These are phyloP conservation scores for Ophiodon elongatus DNA, from an alignment of 2,113 vertebrate genomes.

Conservation along the genomic window DNA sequence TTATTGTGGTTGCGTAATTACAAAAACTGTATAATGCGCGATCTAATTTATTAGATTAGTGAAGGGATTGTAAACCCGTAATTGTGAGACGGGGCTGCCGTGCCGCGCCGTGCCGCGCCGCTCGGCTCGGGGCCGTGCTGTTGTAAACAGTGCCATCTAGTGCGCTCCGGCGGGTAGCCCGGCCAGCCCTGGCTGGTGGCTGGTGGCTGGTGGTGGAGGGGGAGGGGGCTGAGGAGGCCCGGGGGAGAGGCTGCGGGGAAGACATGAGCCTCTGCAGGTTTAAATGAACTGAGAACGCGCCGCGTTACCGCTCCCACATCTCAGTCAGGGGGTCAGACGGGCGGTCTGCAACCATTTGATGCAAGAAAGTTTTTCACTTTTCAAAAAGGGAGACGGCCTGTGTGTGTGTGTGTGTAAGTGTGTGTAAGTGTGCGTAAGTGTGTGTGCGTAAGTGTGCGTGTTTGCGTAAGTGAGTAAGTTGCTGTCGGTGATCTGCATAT, in stretches of 20 bases:
- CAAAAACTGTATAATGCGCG: slow-evolving; percentile 81
- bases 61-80: slow-evolving; percentile 77
- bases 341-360: not conserved
- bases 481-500: not conserved
- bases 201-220: not conserved
- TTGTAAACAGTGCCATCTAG: slow-evolving; percentile 84
- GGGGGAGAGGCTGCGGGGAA: slow-evolving; percentile 25
- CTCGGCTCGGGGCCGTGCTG: slow-evolving; percentile 41
- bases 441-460: not conserved
- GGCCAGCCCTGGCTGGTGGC: not conserved
- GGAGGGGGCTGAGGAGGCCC: not conserved
- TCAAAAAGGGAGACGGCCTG: not conserved
- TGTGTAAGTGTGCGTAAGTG: not conserved
- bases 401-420: not conserved
- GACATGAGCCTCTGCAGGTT: slow-evolving; percentile 33
- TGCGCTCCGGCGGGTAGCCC: slow-evolving; percentile 26
- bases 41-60: slow-evolving; percentile 82
- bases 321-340: slow-evolving; percentile 29
- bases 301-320: slow-evolving; percentile 10
- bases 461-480: no score
- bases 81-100: no score
- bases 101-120: no score
- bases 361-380: not conserved
- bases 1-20: slow-evolving; percentile 84
- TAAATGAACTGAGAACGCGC: slow-evolving; percentile 16